Conservation (phyloP, 2,797 vertebrate species). For the Ciconia nigra region DNA sequence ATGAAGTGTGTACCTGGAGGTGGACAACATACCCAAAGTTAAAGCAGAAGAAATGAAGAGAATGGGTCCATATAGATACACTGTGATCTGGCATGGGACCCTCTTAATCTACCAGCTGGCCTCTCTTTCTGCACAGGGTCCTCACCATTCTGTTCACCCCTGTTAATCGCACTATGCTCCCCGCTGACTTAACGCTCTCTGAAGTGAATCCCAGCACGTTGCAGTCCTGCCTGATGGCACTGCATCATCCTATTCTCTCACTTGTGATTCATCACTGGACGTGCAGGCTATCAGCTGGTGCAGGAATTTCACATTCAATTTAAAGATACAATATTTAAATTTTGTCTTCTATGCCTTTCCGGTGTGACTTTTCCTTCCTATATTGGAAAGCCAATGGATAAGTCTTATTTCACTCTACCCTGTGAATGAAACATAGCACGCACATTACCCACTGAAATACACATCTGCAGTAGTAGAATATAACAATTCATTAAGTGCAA, state of each 20-base stretch:
- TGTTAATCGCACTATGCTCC: not conserved
- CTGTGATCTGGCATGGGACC: not conserved
- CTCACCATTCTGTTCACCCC: not conserved
- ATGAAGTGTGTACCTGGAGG: not conserved
- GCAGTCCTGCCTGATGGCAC: not conserved
- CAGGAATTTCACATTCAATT: not conserved
- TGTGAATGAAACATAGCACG: not conserved
- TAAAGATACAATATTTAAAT: not conserved
- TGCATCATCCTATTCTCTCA: not conserved
- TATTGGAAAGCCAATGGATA: not conserved
- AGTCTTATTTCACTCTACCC: not conserved
- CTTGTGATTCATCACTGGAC: not conserved
- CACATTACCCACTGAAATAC: not conserved
- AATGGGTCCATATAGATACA: not conserved
- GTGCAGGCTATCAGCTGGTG: not conserved
- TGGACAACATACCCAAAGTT: not conserved
- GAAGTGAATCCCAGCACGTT: not conserved
- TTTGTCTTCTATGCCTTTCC: not conserved
- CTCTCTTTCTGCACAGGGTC: not conserved
- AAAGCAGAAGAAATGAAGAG: not conserved
- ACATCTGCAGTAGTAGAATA: not conserved
- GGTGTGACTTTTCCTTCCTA: not conserved
- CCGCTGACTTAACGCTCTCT: too few species aligned
- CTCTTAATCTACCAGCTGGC: not conserved
- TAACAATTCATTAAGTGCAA: not conserved